Percentiles rank a stretch among this genome's conserved stretches.
These are phyloP conservation scores for Rotaria magnacalcarata DNA, from an alignment of 2,888 invertebrate genomes.

Conservation along the genomic window DNA sequence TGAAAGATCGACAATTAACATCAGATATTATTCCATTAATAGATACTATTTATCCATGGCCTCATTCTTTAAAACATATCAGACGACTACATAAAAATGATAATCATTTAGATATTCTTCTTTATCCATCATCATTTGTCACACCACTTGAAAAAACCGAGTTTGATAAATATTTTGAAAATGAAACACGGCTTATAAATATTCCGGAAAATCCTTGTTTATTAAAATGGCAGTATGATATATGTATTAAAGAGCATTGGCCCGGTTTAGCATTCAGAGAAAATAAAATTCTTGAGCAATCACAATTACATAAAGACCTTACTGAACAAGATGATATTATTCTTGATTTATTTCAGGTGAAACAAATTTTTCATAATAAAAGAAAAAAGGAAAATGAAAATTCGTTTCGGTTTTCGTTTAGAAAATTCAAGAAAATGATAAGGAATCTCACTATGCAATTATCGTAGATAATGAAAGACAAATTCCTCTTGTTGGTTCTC, in stretches of 20 bases:
- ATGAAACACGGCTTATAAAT: background rate
- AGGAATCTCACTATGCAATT: slow-evolving; percentile 9
- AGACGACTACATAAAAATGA: background rate
- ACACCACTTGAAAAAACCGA: background rate
- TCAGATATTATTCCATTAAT: background rate
- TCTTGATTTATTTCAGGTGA: background rate
- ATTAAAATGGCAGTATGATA: slow-evolving; percentile 39
- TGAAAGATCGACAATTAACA: background rate
- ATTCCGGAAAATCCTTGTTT: background rate
- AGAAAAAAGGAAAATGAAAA: background rate
- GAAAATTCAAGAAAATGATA: slow-evolving; percentile 3
- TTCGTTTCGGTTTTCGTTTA: background rate
- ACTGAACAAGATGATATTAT: background rate
- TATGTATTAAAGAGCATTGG: slow-evolving; percentile 41
- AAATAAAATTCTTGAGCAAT: slow-evolving; percentile 13
- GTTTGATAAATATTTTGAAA: background rate
- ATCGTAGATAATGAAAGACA: background rate
- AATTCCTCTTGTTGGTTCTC: background rate
- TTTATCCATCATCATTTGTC: background rate
- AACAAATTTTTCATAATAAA: background rate
- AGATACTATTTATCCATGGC: background rate
- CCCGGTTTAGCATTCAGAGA: background rate
- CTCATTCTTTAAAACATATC: background rate
- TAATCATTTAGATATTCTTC: background rate
- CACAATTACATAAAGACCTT: background rate